Evolutionary conservation across 2,888 invertebrate species (phyloP).

Genomic region (Caenorhabditis virilis): DNA sequence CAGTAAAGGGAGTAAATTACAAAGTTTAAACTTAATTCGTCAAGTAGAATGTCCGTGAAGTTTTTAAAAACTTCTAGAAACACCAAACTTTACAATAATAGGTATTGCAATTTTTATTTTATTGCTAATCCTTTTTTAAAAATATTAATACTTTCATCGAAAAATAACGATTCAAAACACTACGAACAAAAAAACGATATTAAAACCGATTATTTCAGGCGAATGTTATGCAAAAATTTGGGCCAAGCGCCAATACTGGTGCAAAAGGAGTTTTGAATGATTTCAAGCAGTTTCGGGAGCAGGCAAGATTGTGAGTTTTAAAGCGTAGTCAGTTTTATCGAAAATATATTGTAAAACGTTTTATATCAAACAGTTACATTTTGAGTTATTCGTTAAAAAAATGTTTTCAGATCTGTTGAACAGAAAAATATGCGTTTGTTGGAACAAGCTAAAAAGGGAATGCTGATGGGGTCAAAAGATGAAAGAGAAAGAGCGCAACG

Average conservation of each 20-base stretch:
- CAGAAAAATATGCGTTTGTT: conserved; percentile 26
- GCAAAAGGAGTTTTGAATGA: conserved; percentile 53
- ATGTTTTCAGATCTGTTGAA: conserved; percentile 18
- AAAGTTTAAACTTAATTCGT: no score
- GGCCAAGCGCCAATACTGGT: conserved; percentile 41
- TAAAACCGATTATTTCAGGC: no score
- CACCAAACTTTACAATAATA: no score
- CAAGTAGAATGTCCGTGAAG: no score
- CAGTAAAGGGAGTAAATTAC: no score
- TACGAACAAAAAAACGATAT: no score
- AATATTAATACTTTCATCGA: no score
- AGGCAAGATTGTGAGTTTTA: conserved; percentile 25
- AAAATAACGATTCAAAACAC: no score
- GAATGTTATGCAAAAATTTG: conserved; percentile 44
- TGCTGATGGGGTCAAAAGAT: conserved; percentile 40
- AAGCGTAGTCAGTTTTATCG: background rate
- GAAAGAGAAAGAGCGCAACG: conserved; percentile 38
- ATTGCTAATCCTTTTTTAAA: no score
- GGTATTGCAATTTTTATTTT: no score
- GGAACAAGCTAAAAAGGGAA: conserved; percentile 40
- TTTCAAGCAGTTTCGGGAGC: conserved; percentile 38
- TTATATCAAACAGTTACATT: background rate
- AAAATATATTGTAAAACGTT: background rate
- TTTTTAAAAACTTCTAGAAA: no score
- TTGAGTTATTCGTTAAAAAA: background rate